Percentiles rank a stretch among this genome's conserved stretches.
Evolutionary conservation across 2,888 invertebrate genomes (phyloP).

Genomic region (Caenorhabditis japonica): DNA sequence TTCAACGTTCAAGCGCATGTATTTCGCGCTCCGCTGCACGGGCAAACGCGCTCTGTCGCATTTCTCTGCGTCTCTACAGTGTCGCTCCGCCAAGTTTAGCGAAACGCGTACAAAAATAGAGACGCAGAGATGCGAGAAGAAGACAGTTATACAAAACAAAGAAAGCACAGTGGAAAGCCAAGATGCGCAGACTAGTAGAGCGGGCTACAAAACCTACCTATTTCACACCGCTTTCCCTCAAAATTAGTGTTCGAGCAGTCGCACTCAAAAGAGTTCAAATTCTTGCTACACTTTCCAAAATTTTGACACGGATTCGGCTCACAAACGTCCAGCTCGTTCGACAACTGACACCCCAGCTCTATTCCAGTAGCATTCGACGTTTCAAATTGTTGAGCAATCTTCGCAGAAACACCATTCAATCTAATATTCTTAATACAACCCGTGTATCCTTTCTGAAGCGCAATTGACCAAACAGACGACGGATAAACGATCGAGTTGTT

Average conservation of each 20-base stretch:
- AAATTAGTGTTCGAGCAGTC: conserved; percentile 71
- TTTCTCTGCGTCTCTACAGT: too few species aligned
- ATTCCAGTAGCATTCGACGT: conserved; percentile 63
- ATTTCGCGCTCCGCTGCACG: too few species aligned
- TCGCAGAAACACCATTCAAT: conserved; percentile 75
- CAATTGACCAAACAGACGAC: conserved; percentile 62
- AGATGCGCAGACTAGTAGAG: too few species aligned
- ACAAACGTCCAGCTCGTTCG: conserved; percentile 59
- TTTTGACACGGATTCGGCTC: conserved; percentile 71
- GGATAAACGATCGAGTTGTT: conserved; percentile 55
- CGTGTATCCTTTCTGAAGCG: conserved; percentile 66
- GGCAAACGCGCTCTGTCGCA: too few species aligned
- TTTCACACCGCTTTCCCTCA: conserved; percentile 70
- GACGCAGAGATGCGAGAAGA: too few species aligned
- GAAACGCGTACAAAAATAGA: too few species aligned
- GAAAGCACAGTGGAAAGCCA: too few species aligned
- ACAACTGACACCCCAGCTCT: conserved; percentile 64
- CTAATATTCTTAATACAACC: conserved; percentile 76
- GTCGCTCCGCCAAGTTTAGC: too few species aligned
- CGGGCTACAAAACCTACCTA: conserved; percentile 38
- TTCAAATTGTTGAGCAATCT: conserved; percentile 70
- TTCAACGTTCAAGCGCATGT: neutral
- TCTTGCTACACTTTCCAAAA: conserved; percentile 64
- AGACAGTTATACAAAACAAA: too few species aligned
- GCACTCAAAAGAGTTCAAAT: conserved; percentile 63